phyloP scores from a whole-genome alignment of 2,888 invertebrate genomes.

The Endotricha flammealis region DNA sequence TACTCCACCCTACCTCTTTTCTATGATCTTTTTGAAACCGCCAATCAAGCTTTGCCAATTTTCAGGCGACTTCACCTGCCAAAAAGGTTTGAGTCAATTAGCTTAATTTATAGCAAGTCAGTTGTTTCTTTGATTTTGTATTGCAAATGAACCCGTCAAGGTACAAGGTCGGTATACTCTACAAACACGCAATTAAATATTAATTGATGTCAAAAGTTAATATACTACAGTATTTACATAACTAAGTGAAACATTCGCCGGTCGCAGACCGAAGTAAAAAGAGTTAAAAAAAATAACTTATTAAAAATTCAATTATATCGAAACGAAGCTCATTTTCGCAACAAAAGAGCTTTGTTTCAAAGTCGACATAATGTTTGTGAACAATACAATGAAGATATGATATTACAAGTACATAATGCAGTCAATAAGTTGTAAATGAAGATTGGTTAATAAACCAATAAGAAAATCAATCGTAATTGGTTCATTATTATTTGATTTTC shows the following conservation, averaged over 20 bases:
- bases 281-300: conserved; percentile 11
- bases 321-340: conserved; percentile 17
- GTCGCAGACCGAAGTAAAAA: conserved; percentile 8
- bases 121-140: conserved; percentile 3
- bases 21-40: no score
- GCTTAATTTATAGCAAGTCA: conserved; percentile 12
- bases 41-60: no score
- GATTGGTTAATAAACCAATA: no score
- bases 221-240: conserved; percentile 24
- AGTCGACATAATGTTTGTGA: conserved; percentile 16
- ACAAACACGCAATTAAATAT: conserved; percentile 27
- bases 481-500: no score
- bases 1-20: no score
- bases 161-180: conserved; percentile 4
- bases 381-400: conserved; percentile 17
- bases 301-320: conserved; percentile 31
- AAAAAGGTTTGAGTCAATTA: no score
- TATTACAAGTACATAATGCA: conserved; percentile 2
- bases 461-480: no score
- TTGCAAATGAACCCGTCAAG: conserved; percentile 4
- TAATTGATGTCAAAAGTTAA: conserved; percentile 41
- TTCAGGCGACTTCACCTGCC: no score
- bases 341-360: conserved; percentile 27
- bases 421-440: conserved; percentile 1
- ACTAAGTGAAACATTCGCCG: conserved; percentile 21